Conservation (phyloP, 2,113 vertebrate species). For the Nibea albiflora region DNA sequence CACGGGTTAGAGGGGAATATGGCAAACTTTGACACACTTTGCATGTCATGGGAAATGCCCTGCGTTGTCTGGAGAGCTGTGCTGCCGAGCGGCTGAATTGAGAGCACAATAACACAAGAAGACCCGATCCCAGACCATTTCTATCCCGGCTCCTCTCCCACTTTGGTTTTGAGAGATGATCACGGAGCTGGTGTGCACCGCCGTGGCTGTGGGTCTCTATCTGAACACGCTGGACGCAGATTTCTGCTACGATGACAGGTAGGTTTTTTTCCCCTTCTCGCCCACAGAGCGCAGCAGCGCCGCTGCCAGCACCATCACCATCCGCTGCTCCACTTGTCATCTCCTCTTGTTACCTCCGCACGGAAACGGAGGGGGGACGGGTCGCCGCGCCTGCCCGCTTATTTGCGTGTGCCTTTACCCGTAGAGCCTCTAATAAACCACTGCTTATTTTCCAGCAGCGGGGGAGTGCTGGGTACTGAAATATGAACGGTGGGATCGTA, state of each 20-base stretch:
- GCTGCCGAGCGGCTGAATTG: constrained; percentile 63
- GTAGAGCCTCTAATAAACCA: constrained; percentile 30
- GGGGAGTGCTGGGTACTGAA: not conserved
- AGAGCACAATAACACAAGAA: constrained; percentile 58
- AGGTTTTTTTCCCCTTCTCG: constrained; percentile 41
- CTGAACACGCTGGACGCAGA: constrained; percentile 93
- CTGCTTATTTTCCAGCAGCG: constrained; percentile 18
- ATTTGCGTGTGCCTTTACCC: constrained; percentile 53
- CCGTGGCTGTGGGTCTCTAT: constrained; percentile 93
- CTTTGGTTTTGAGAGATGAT: constrained; percentile 88
- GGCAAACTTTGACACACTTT: constrained; percentile 72
- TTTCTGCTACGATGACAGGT: constrained; percentile 99
- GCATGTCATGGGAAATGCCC: constrained; percentile 42
- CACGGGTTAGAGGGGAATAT: constrained; percentile 60
- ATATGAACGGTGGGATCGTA: not conserved
- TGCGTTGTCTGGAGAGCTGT: constrained; percentile 43
- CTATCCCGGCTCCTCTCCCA: constrained; percentile 41
- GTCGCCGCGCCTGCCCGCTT: constrained; percentile 12
- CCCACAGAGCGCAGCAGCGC: constrained; percentile 31
- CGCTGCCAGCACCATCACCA: constrained; percentile 40
- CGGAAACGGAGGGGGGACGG: constrained; percentile 14
- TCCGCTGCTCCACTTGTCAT: constrained; percentile 61
- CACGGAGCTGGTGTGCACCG: constrained; percentile 93
- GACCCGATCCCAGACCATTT: constrained; percentile 49
- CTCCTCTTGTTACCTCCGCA: constrained; percentile 24